A percentile compares a stretch with the other conserved stretches of the same genome.
Conservation (phyloP, 2,797 vertebrate species). For the Phylloscopus collybita region DNA sequence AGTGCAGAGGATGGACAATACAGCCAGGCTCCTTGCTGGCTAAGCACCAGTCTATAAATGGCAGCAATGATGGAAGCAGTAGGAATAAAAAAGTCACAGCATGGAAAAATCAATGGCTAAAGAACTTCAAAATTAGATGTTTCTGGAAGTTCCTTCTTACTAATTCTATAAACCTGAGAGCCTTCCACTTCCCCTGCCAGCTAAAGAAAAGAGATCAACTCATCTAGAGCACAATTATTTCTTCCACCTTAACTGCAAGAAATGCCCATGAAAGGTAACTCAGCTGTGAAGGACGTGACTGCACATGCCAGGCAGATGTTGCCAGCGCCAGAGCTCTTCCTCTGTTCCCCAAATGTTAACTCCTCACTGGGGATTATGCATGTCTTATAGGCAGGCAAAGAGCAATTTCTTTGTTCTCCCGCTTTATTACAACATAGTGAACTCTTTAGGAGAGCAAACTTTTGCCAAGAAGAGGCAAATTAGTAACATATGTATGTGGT, state of each 20-base stretch:
- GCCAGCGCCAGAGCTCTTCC: neutral
- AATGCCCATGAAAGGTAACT: neutral
- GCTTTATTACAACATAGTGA: neutral
- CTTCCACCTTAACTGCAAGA: neutral
- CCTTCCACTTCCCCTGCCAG: neutral
- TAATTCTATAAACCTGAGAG: neutral
- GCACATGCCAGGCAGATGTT: neutral
- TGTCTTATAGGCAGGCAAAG: neutral
- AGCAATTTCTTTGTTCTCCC: conserved; percentile 23
- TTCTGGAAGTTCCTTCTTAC: neutral
- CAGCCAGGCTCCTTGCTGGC: neutral
- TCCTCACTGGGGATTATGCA: neutral
- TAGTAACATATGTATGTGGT: neutral
- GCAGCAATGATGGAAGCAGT: neutral
- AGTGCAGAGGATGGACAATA: neutral
- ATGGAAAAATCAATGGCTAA: conserved; percentile 20
- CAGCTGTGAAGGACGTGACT: neutral
- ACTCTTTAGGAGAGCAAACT: neutral
- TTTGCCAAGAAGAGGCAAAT: conserved; percentile 19
- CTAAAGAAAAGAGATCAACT: neutral
- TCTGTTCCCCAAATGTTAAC: neutral
- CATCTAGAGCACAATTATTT: neutral
- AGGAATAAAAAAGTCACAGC: neutral
- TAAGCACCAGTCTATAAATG: neutral
- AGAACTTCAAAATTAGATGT: neutral